Percentiles rank a stretch among this genome's conserved stretches.
Conservation (phyloP, 2,797 vertebrate species). For the Lagodon rhomboides region DNA sequence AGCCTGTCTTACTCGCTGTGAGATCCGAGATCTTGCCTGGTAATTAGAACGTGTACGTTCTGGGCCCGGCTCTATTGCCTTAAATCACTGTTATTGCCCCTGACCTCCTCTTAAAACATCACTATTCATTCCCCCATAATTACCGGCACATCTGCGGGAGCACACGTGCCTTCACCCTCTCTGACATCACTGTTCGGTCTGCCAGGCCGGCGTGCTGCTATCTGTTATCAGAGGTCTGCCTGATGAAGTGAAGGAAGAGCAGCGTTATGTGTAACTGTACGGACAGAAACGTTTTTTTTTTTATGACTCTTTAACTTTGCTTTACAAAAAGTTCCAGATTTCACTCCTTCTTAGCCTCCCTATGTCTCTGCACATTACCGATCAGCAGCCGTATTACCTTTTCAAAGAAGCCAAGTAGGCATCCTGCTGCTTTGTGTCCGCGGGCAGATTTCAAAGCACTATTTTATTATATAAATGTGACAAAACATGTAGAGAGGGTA, state of each 20-base stretch:
- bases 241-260: slow-evolving; percentile 7
- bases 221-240: slow-evolving; percentile 18
- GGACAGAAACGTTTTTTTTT: slow-evolving; percentile 27
- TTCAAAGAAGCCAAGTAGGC: slow-evolving; percentile 37
- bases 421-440: slow-evolving; percentile 51
- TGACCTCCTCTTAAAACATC: slow-evolving; percentile 83
- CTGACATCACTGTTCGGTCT: slow-evolving; percentile 68
- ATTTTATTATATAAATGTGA: slow-evolving; percentile 54
- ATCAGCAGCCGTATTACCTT: slow-evolving; percentile 43
- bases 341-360: slow-evolving; percentile 10
- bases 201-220: slow-evolving; percentile 31
- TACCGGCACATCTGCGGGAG: slow-evolving; percentile 82
- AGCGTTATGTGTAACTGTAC: not conserved
- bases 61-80: slow-evolving; percentile 64
- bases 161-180: slow-evolving; percentile 67
- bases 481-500: slow-evolving; percentile 46
- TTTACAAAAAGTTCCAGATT: slow-evolving; percentile 36
- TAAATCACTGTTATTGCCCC: slow-evolving; percentile 84
- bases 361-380: slow-evolving; percentile 21
- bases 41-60: slow-evolving; percentile 80
- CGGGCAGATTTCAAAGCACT: slow-evolving; percentile 59
- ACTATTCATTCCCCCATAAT: slow-evolving; percentile 80
- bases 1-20: slow-evolving; percentile 58
- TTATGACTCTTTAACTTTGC: slow-evolving; percentile 22
- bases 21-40: slow-evolving; percentile 54